These are phyloP conservation scores for Proteles cristata DNA, from an alignment of 2,113 vertebrate species.

Conservation along the genomic window DNA sequence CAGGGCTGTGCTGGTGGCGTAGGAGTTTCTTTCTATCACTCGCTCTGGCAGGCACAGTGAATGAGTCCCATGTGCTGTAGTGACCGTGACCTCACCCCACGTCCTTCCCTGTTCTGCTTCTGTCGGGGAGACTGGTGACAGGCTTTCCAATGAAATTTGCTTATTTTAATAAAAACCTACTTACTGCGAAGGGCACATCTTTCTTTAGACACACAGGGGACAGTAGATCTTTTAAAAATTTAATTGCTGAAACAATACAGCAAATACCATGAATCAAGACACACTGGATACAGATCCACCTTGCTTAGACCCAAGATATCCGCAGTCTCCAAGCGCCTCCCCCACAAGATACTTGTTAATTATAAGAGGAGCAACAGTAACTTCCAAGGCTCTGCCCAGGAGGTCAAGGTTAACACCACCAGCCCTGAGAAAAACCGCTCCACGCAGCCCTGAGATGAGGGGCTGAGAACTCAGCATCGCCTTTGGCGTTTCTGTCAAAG, in stretches of 20 bases:
- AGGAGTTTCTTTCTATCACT: neutral
- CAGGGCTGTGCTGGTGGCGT: rapidly evolving
- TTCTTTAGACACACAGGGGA: neutral
- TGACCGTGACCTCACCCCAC: neutral
- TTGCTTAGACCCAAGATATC: neutral
- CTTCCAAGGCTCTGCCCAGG: neutral
- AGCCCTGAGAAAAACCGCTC: rapidly evolving
- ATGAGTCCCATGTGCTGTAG: rapidly evolving
- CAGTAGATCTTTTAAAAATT: neutral
- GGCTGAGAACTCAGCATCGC: rapidly evolving
- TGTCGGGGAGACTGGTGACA: too few relatives aligned
- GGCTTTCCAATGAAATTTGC: neutral
- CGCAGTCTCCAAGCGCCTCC: neutral
- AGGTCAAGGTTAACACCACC: neutral
- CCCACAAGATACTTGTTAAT: neutral
- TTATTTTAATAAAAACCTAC: neutral
- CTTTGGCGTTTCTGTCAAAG: neutral
- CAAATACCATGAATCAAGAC: too few relatives aligned
- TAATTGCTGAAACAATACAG: neutral
- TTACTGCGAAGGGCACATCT: neutral
- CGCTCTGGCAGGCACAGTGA: rapidly evolving
- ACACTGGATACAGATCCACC: rapidly evolving
- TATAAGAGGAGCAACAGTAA: neutral
- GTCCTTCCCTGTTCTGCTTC: neutral
- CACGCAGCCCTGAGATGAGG: rapidly evolving